Evolutionary conservation across 30 jellyfish, hydroid and myxozoan species (phyloP).

Genomic region (Pseudorhiza aurosa): DNA sequence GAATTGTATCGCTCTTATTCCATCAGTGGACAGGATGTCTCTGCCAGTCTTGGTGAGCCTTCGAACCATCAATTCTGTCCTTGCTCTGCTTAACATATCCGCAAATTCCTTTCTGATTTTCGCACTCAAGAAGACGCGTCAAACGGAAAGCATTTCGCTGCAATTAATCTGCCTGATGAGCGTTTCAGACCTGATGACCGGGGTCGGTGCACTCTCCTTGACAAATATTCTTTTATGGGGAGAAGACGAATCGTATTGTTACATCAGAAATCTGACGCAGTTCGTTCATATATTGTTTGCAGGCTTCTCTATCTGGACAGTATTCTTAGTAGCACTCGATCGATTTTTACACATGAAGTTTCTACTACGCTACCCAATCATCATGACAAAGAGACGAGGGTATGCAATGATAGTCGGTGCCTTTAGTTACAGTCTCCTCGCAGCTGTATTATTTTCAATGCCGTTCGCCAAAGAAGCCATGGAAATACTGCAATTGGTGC

Average conservation of each 20-base stretch:
- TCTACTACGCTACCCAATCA: neutral
- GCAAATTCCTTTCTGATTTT: conserved; percentile 14
- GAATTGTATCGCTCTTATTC: neutral
- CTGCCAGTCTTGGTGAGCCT: neutral
- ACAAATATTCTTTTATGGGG: neutral
- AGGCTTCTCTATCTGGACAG: neutral
- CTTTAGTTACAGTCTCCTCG: neutral
- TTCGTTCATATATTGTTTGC: neutral
- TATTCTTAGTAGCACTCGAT: conserved; percentile 11
- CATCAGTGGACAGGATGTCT: neutral
- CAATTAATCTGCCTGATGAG: conserved; percentile 23
- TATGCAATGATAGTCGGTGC: neutral
- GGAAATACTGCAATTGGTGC: neutral
- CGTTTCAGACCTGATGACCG: neutral
- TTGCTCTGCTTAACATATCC: conserved; percentile 6
- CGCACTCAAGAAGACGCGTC: conserved; percentile 26
- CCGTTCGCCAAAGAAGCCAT: neutral
- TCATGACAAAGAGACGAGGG: conserved; percentile 12
- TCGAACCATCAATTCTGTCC: neutral
- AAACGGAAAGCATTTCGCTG: neutral
- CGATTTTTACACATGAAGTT: conserved; percentile 37
- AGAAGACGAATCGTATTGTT: neutral
- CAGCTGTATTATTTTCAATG: neutral
- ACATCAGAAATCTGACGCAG: neutral
- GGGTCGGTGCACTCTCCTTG: neutral